A percentile compares a stretch with the other conserved stretches of the same genome.
Conservation (phyloP, 2,888 invertebrate species). For the Erpobdella octoculata region DNA sequence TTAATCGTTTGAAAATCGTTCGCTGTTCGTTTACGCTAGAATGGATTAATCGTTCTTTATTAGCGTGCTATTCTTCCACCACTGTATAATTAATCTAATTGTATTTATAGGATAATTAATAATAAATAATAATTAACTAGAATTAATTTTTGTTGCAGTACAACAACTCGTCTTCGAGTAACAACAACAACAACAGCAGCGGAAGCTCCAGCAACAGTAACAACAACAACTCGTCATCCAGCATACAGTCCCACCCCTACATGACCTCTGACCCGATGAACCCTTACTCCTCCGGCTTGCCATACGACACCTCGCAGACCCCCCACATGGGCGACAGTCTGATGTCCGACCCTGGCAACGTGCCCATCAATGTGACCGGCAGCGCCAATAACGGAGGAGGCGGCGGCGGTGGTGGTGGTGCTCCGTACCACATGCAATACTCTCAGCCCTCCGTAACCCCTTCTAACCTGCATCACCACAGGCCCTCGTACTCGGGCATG, state of each 20-base stretch:
- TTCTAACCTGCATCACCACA: not conserved
- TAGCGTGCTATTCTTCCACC: no score
- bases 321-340: not conserved
- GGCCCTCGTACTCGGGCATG: not conserved
- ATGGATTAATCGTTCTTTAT: no score
- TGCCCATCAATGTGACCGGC: conserved; percentile 1
- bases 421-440: conserved; percentile 6
- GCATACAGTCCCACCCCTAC: not conserved
- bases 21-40: no score
- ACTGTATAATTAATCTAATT: no score
- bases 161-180: not conserved
- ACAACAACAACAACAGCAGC: conserved; percentile 17
- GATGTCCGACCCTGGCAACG: not conserved
- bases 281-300: conserved; percentile 6
- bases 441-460: not conserved
- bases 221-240: not conserved
- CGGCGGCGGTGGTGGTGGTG: no score
- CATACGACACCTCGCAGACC: not conserved
- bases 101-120: no score
- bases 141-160: not conserved
- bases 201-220: not conserved
- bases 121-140: not conserved
- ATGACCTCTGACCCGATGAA: not conserved
- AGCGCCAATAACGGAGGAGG: not conserved
- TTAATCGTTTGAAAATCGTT: no score